Conservation (phyloP, 1,140 invertebrate genomes). For the Leptopilina clavipes region DNA sequence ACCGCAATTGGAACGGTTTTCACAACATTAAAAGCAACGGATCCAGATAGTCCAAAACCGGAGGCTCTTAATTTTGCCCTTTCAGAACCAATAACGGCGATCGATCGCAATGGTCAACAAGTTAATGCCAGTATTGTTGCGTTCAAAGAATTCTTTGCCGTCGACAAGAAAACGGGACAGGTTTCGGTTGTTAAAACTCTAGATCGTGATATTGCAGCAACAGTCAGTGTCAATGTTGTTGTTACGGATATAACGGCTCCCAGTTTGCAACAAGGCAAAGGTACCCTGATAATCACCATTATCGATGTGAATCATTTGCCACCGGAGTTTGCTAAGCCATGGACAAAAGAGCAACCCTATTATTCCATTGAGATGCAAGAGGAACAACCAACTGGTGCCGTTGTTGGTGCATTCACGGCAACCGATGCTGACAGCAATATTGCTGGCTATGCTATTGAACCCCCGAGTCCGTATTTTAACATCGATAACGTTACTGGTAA, state of each 20-base stretch:
- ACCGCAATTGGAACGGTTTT: conserved; percentile 83
- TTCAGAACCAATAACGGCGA: conserved; percentile 83
- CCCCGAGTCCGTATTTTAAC: conserved; percentile 83
- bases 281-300: conserved; percentile 89
- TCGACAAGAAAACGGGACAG: conserved; percentile 82
- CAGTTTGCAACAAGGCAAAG: conserved; percentile 85
- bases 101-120: conserved; percentile 88
- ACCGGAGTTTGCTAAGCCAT: conserved; percentile 81
- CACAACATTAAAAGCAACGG: conserved; percentile 83
- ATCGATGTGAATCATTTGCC: conserved; percentile 85
- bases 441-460: conserved; percentile 83
- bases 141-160: conserved; percentile 82
- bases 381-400: conserved; percentile 87
- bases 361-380: conserved; percentile 85
- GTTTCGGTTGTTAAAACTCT: conserved; percentile 82
- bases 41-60: conserved; percentile 85
- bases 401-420: conserved; percentile 87
- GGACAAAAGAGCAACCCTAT: conserved; percentile 82
- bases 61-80: conserved; percentile 84
- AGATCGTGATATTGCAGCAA: conserved; percentile 82
- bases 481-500: conserved; percentile 85
- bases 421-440: conserved; percentile 89
- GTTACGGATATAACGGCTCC: conserved; percentile 88
- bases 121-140: conserved; percentile 73
- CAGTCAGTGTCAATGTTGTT: conserved; percentile 84